phyloP scores from a whole-genome alignment of 2,113 vertebrate genomes.

The Aramus guarauna region DNA sequence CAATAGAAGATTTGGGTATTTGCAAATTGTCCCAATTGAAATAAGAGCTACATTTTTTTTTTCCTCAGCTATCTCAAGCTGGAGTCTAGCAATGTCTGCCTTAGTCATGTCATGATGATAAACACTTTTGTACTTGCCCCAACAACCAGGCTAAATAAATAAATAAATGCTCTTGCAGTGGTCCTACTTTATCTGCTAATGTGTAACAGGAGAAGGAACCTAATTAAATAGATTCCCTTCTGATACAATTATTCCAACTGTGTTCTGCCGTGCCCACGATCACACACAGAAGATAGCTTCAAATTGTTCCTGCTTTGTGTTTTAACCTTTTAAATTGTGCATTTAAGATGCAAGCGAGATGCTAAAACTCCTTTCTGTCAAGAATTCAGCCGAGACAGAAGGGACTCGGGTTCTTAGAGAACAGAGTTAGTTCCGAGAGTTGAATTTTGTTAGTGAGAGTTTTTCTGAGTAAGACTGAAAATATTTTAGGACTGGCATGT shows the following conservation, averaged over 20 bases:
- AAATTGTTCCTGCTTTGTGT: not conserved
- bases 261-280: not conserved
- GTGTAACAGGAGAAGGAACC: not conserved
- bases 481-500: conserved; percentile 18
- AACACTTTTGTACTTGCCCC: not conserved
- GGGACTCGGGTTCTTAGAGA: not conserved
- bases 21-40: conserved; percentile 45
- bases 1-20: conserved; percentile 47
- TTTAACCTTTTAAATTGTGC: not conserved
- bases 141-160: not conserved
- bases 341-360: not conserved
- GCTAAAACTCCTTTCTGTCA: not conserved
- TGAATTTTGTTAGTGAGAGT: conserved; percentile 4
- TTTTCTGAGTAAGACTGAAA: conserved; percentile 40
- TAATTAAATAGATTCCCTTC: conserved; percentile 19
- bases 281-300: not conserved
- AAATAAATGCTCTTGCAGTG: not conserved
- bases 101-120: not conserved
- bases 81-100: not conserved
- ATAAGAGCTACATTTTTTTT: not conserved
- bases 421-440: not conserved
- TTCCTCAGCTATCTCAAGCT: not conserved
- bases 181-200: not conserved
- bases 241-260: not conserved
- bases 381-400: not conserved